Percentiles rank a stretch among this genome's conserved stretches.
Conservation (phyloP, 2,888 invertebrate genomes). For the Dynastes tityus region DNA sequence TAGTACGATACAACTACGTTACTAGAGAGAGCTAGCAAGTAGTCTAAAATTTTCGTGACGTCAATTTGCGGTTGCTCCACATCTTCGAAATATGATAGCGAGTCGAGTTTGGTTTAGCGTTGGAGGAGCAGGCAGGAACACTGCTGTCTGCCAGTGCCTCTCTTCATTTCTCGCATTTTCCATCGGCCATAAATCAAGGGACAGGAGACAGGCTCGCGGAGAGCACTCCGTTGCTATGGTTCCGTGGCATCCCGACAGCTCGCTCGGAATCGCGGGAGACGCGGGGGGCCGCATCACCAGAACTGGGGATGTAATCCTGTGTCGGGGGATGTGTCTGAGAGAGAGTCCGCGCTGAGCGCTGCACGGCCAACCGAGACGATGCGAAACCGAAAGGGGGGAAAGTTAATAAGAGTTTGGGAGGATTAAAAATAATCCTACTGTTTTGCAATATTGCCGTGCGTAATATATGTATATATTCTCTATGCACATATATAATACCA, state of each 20-base stretch:
- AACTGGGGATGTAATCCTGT: constrained; percentile 71
- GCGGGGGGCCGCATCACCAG: constrained; percentile 63
- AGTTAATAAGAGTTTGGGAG: constrained; percentile 71
- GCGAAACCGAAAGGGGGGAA: constrained; percentile 63
- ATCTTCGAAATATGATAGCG: constrained; percentile 48
- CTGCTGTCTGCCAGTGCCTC: constrained; percentile 69
- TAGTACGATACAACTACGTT: background rate
- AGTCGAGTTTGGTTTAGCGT: constrained; percentile 47
- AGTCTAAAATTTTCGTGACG: constrained; percentile 32
- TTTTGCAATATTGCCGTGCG: constrained; percentile 69
- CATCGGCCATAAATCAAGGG: constrained; percentile 72
- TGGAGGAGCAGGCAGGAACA: constrained; percentile 34
- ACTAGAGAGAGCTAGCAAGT: background rate
- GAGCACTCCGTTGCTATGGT: constrained; percentile 72
- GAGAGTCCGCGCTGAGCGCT: constrained; percentile 57
- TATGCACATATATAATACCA: background rate
- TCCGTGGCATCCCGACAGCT: constrained; percentile 72
- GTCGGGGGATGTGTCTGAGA: constrained; percentile 68
- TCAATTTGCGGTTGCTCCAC: constrained; percentile 47
- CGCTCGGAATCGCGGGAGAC: constrained; percentile 56
- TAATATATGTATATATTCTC: constrained; percentile 29
- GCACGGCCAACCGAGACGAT: constrained; percentile 36
- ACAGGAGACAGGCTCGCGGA: constrained; percentile 72
- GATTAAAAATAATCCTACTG: constrained; percentile 72
- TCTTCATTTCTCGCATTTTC: constrained; percentile 73